Percentiles rank a stretch among this genome's conserved stretches.
Conservation (phyloP, 1,140 invertebrate genomes). For the Bombus pyrosoma region DNA sequence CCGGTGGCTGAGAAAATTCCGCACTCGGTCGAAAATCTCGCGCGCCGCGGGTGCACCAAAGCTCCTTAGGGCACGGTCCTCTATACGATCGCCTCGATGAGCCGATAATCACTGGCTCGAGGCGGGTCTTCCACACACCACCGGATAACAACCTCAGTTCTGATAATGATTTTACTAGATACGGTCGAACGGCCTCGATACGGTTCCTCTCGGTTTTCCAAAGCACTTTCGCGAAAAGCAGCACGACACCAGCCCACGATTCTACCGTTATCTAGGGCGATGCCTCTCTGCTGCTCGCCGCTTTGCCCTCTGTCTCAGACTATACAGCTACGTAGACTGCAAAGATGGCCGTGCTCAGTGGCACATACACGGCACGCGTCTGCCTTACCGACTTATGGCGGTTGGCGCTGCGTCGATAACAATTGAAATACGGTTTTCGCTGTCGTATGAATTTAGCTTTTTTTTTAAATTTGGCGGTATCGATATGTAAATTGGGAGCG, state of each 20-base stretch:
- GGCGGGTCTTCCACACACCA: slow-evolving; percentile 23
- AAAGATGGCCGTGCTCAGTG: slow-evolving; percentile 6
- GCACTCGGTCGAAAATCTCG: slow-evolving; percentile 28
- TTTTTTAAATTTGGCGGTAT: no score
- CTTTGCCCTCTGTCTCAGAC: slow-evolving; percentile 61
- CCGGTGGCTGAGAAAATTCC: slow-evolving; percentile 15
- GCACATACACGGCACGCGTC: background rate
- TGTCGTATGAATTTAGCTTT: background rate
- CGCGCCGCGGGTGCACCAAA: slow-evolving; percentile 38
- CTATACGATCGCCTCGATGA: slow-evolving; percentile 33
- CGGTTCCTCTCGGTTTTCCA: slow-evolving; percentile 40
- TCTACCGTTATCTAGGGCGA: slow-evolving; percentile 81
- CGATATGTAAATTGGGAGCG: no score
- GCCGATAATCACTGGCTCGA: slow-evolving; percentile 30
- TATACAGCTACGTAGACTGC: slow-evolving; percentile 5
- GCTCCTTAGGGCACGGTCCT: slow-evolving; percentile 42
- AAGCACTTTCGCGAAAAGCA: slow-evolving; percentile 58
- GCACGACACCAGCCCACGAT: slow-evolving; percentile 70
- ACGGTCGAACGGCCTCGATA: slow-evolving; percentile 9
- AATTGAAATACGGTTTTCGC: background rate
- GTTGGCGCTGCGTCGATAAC: background rate
- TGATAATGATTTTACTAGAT: background rate
- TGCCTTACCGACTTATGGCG: slow-evolving; percentile 15
- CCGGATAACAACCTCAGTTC: slow-evolving; percentile 11
- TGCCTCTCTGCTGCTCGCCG: slow-evolving; percentile 74